Percentiles rank a stretch among this genome's conserved stretches.
Conservation (phyloP, 2,888 invertebrate genomes). For the Anodontia alba region DNA sequence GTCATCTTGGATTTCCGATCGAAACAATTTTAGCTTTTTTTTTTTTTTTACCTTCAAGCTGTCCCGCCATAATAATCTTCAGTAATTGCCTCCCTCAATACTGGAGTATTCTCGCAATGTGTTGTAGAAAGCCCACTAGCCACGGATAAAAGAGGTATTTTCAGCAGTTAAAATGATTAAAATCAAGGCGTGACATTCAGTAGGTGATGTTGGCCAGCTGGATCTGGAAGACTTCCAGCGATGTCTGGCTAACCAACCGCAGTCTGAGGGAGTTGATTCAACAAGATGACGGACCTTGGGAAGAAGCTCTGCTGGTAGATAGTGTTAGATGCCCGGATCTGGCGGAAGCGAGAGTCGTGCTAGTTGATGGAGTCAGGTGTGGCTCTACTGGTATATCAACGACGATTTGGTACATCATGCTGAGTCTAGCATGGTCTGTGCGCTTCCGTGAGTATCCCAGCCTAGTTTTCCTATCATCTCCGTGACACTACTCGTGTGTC, state of each 20-base stretch:
- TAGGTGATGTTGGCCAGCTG: not conserved
- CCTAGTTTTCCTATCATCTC: not conserved
- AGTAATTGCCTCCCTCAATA: conserved; percentile 1
- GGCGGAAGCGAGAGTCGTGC: conserved; percentile 5
- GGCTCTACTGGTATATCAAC: not conserved
- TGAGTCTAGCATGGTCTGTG: conserved; percentile 4
- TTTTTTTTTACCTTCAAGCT: no score
- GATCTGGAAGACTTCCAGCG: conserved; percentile 9
- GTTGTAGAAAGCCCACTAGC: not conserved
- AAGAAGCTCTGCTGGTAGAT: conserved; percentile 3
- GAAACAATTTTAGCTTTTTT: no score
- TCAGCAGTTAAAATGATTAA: not conserved
- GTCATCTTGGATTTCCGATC: no score
- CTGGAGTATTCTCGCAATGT: not conserved
- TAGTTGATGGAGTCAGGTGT: not conserved
- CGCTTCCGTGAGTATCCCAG: not conserved
- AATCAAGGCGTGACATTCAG: not conserved
- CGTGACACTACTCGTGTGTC: not conserved
- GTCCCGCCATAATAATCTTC: not conserved
- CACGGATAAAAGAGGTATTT: conserved; percentile 10
- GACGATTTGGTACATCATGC: conserved; percentile 1
- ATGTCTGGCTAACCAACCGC: not conserved
- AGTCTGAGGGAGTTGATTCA: not conserved
- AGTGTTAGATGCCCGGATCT: not conserved
- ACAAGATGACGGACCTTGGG: not conserved